Base-by-base conservation (phyloP, 2,113 vertebrate genomes). In the Oenanthe oenanthe region DNA sequence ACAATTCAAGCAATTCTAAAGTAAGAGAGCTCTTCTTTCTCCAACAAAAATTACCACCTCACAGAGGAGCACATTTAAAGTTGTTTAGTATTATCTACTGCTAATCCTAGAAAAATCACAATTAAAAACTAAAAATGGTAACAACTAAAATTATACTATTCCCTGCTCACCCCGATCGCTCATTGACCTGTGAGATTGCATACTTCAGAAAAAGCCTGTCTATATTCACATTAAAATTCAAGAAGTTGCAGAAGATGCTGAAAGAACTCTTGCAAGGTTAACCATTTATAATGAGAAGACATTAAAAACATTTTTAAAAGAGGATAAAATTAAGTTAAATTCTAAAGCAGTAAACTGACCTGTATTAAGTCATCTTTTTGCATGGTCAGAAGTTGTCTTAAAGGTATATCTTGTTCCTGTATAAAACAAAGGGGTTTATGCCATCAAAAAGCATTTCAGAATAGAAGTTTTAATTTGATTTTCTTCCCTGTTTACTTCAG, bases 331-430 rank as follows among this genome's bases (percentile, higher is more conserved):
- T 31, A 42, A 82, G 85, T 67, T 32, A 83, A 56, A 14, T 38
- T 95, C 54, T 70, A 21, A 62, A 94, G 62, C 15, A 62, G 56
- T 56, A 91, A 91, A 92, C 97, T 94, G 95, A 99, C 99, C 98
- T 99, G 97, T 89, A 97, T 95, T 92, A 99, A 96, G 54, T 99
- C 99, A 43, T 98, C 97, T 96, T 98, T 97, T 84, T 98, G 97
- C 98, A 99, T 99, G 72, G 95, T 96, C 94, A 99, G 88, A 97
- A 99, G 98, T 40, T 98, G 86, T 88, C 97, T 98, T 98, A 99
- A 99, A 82, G 97, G 83, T 98, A 99, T 97, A 81, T 98, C 98
- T 94, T 97, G 98, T 57, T 99, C 98, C 99, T 99, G 93, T 40
- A 93, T n/a, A 89, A 97, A 93, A 95, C 14, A 96, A 94, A 95